phyloP scores from a whole-genome alignment of 1,140 invertebrate genomes.

The Holcopasites calliopsidis region DNA sequence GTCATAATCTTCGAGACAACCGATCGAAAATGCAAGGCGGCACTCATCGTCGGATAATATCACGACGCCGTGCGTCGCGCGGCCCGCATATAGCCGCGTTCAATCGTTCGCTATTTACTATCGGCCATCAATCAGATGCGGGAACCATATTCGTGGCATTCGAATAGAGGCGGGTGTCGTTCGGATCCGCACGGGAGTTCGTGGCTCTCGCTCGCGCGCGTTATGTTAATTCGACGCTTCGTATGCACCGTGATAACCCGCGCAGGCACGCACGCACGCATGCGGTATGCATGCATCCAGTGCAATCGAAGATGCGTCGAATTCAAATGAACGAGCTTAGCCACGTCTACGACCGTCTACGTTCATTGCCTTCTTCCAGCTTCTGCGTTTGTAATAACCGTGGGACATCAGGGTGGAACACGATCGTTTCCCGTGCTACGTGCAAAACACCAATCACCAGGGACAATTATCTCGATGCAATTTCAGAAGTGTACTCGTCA shows the following conservation, averaged over 20 bases:
- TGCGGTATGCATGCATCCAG: conserved; percentile 46
- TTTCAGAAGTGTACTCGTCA: not conserved
- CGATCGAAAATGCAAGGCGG: conserved; percentile 41
- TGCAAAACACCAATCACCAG: not conserved
- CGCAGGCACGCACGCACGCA: conserved; percentile 47
- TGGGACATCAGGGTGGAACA: not conserved
- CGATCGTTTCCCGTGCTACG: not conserved
- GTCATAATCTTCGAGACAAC: conserved; percentile 19
- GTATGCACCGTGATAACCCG: conserved; percentile 65
- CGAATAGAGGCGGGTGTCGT: conserved; percentile 26
- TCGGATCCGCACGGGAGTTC: not conserved
- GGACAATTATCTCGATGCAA: not conserved
- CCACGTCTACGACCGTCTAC: conserved; percentile 10
- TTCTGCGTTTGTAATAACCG: conserved; percentile 16
- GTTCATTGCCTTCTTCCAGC: conserved; percentile 12
- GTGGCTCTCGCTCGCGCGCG: conserved; percentile 19
- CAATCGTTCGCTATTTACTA: conserved; percentile 49
- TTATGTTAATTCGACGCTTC: conserved; percentile 65
- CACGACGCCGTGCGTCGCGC: not conserved
- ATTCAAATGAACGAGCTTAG: conserved; percentile 61
- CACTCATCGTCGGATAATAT: conserved; percentile 23
- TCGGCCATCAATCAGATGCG: conserved; percentile 49
- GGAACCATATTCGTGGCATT: conserved; percentile 46
- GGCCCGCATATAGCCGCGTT: not conserved
- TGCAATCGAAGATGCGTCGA: conserved; percentile 55